Conservation (phyloP, 2,113 vertebrate species). For the Scortum barcoo region DNA sequence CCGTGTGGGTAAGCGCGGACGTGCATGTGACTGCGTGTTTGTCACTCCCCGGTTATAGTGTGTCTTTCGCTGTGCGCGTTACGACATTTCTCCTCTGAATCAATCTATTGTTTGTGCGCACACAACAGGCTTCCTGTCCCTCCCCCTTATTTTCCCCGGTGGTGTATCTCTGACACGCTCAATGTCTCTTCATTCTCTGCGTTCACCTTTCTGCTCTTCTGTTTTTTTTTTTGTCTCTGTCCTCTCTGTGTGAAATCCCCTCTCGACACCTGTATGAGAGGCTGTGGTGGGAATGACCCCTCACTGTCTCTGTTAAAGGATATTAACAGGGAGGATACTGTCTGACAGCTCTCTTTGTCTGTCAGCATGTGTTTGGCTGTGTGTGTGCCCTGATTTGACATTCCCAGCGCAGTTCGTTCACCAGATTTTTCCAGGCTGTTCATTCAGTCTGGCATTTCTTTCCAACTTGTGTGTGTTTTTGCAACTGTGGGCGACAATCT, state of each 20-base stretch:
- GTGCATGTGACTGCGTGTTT: slow-evolving; percentile 63
- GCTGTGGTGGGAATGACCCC: not conserved
- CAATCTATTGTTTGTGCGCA: slow-evolving; percentile 66
- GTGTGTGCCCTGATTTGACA: slow-evolving; percentile 43
- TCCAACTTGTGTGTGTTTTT: slow-evolving; percentile 24
- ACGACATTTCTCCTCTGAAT: slow-evolving; percentile 70
- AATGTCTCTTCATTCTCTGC: slow-evolving; percentile 30
- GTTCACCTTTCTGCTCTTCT: slow-evolving; percentile 1
- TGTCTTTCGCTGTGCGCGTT: slow-evolving; percentile 47
- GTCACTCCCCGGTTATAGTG: slow-evolving; percentile 41
- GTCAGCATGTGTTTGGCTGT: slow-evolving; percentile 19
- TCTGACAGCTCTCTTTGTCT: slow-evolving; percentile 38
- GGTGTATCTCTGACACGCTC: slow-evolving; percentile 27
- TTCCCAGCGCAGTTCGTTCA: slow-evolving; percentile 26
- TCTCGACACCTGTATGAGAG: slow-evolving; percentile 25
- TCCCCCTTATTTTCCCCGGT: slow-evolving; percentile 6
- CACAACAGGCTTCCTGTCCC: slow-evolving; percentile 72
- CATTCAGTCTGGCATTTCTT: slow-evolving; percentile 30
- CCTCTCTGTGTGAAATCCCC: not conserved
- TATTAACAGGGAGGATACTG: slow-evolving; percentile 14
- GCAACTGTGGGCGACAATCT: not conserved
- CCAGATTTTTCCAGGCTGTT: slow-evolving; percentile 44
- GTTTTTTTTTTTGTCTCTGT: slow-evolving; percentile 7
- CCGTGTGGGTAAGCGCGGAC: slow-evolving; percentile 18
- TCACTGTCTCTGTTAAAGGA: slow-evolving; percentile 32